Conservation (phyloP, 2,797 vertebrate species). For the Tinamus major region DNA sequence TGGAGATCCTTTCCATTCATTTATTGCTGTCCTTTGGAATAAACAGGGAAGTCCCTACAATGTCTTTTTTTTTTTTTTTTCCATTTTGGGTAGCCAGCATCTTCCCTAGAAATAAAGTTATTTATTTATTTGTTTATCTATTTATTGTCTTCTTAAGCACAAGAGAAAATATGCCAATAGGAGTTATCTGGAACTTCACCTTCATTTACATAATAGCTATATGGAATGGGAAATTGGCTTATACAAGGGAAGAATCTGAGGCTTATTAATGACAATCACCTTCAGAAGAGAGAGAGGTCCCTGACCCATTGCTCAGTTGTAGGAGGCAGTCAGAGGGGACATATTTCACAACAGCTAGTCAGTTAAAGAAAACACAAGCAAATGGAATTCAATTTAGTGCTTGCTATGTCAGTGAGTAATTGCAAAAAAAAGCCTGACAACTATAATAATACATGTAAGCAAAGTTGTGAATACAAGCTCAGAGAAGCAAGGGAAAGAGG, state of each 20-base stretch:
- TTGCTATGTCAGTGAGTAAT: not conserved
- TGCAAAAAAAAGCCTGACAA: not conserved
- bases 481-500: not conserved
- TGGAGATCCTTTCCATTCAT: not conserved
- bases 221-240: slow-evolving; percentile 18
- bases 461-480: not conserved
- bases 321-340: not conserved
- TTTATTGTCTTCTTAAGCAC: not conserved
- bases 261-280: not conserved
- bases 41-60: not conserved
- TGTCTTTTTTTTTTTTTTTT: not conserved
- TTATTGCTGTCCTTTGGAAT: not conserved
- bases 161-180: not conserved
- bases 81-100: not conserved
- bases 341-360: not conserved
- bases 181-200: not conserved
- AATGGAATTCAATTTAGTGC: not conserved
- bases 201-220: slow-evolving; percentile 41
- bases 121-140: not conserved
- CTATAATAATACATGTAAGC: not conserved
- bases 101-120: not conserved
- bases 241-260: not conserved
- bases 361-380: not conserved
- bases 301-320: not conserved
- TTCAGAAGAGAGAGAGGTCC: not conserved